phyloP scores from a whole-genome alignment of 2,797 vertebrate species.

The Pangasius sanitwongsei region DNA sequence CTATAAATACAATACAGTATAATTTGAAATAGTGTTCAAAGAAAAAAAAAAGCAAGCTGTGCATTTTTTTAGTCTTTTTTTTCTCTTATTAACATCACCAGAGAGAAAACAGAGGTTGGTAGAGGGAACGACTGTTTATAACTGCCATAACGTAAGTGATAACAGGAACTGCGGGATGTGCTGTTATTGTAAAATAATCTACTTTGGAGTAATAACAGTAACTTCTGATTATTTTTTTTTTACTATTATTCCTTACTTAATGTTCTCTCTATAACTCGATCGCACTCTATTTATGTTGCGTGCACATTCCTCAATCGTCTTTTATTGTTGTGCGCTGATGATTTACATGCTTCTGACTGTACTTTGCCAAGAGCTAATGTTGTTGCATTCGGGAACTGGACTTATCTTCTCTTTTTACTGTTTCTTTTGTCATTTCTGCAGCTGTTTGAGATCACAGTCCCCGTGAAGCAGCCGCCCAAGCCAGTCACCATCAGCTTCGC shows the following conservation, averaged over 20 bases:
- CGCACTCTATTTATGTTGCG: background rate
- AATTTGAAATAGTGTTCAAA: too few relatives aligned
- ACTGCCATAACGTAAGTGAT: too few relatives aligned
- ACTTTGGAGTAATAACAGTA: background rate
- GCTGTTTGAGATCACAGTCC: slow-evolving; percentile 97
- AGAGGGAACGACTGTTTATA: too few relatives aligned
- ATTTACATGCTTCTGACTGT: background rate
- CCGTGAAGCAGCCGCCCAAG: slow-evolving; percentile 88
- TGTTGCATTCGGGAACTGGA: background rate
- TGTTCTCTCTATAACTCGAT: background rate
- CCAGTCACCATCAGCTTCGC: slow-evolving; percentile 94
- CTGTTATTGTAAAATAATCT: background rate
- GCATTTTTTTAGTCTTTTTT: too few relatives aligned
- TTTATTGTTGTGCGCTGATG: background rate
- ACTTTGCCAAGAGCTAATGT: background rate
- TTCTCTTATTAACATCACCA: too few relatives aligned
- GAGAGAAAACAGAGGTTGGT: too few relatives aligned
- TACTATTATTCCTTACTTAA: background rate
- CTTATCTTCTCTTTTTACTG: background rate
- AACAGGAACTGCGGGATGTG: background rate
- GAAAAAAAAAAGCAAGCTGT: too few relatives aligned
- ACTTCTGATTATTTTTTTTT: background rate
- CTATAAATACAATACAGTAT: too few relatives aligned
- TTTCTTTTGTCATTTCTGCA: slow-evolving; percentile 62
- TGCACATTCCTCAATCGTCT: background rate